phyloP scores from a whole-genome alignment of 2,113 vertebrate species.

The Austrofundulus limnaeus region DNA sequence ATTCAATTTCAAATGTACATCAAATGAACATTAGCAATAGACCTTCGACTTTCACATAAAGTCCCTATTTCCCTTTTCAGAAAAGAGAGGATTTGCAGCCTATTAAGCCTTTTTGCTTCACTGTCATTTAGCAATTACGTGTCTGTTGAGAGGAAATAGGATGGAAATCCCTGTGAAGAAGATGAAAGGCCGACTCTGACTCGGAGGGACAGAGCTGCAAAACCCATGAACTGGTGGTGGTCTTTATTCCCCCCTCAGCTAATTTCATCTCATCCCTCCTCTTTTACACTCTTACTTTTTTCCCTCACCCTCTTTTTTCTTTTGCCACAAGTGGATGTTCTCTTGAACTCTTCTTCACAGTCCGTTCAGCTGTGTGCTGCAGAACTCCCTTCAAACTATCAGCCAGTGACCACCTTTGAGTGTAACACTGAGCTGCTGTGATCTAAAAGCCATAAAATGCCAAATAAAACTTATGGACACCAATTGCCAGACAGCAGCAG shows the following conservation, averaged over 20 bases:
- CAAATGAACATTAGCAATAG: constrained; percentile 22
- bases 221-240: constrained; percentile 53
- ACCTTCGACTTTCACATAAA: constrained; percentile 32
- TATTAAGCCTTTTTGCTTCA: constrained; percentile 70
- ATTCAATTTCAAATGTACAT: constrained; percentile 34
- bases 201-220: constrained; percentile 46
- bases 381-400: constrained; percentile 48
- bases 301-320: constrained; percentile 14
- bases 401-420: constrained; percentile 70
- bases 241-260: constrained; percentile 44
- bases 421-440: constrained; percentile 74
- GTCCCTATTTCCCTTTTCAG: constrained; percentile 21
- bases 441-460: constrained; percentile 84
- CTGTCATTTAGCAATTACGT: constrained; percentile 69
- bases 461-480: constrained; percentile 80
- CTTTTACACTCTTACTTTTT: constrained; percentile 50
- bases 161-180: constrained; percentile 62
- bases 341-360: background rate
- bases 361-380: constrained; percentile 18
- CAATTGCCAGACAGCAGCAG: constrained; percentile 73
- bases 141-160: constrained; percentile 61
- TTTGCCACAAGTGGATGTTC: constrained; percentile 44
- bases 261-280: constrained; percentile 40
- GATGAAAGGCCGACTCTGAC: constrained; percentile 68
- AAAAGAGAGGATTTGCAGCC: constrained; percentile 56